Percentiles rank a stretch among this genome's conserved stretches.
These are phyloP conservation scores for Urocolius indicus DNA, from an alignment of 2,113 vertebrate species.

Conservation along the genomic window DNA sequence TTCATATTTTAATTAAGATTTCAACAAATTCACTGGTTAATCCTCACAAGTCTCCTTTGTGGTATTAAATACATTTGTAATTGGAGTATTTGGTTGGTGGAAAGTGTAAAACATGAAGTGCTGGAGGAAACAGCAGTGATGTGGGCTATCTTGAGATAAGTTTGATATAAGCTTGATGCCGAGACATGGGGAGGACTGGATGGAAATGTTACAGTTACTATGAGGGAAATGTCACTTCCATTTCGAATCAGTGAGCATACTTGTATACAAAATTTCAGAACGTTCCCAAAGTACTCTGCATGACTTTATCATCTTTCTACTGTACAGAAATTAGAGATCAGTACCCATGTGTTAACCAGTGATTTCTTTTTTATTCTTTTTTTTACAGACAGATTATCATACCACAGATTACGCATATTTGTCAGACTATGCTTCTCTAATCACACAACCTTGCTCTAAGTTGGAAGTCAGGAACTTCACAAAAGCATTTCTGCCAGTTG, in stretches of 20 bases:
- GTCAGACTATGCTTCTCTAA: background rate
- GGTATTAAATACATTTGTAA: background rate
- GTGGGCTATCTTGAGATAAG: background rate
- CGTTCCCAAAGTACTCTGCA: background rate
- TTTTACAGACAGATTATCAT: background rate
- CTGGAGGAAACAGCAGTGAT: background rate
- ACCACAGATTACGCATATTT: background rate
- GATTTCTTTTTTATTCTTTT: background rate
- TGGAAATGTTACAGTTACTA: background rate
- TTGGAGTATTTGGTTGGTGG: background rate
- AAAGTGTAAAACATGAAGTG: background rate
- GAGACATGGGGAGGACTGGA: background rate
- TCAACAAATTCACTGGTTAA: background rate
- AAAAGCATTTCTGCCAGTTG: conserved; percentile 65
- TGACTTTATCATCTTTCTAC: background rate
- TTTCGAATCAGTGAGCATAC: background rate
- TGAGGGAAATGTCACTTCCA: background rate
- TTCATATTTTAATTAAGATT: background rate
- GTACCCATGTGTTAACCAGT: background rate
- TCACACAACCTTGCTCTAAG: conserved; percentile 37
- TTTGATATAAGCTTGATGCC: background rate
- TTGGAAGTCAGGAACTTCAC: conserved; percentile 69
- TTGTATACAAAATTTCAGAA: background rate
- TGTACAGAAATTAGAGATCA: background rate
- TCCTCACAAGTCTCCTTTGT: background rate